These are phyloP conservation scores for Hybognathus amarus DNA, from an alignment of 2,797 vertebrate species.

Conservation along the genomic window DNA sequence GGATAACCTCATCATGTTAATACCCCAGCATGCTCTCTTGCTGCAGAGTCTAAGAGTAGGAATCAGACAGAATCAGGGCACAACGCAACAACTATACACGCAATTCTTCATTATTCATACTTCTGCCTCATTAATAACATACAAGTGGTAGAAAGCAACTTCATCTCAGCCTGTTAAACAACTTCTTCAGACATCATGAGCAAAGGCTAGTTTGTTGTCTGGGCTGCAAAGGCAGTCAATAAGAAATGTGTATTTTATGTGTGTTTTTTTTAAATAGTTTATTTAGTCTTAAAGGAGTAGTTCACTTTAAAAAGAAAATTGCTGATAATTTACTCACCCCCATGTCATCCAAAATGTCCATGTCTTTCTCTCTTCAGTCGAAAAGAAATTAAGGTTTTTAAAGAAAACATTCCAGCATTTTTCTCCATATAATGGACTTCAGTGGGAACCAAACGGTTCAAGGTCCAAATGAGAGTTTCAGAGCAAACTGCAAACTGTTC, in stretches of 20 bases:
- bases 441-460: too few species aligned
- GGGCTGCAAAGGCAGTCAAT: not conserved
- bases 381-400: too few species aligned
- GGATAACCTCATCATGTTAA: slow-evolving; percentile 24
- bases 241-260: not conserved
- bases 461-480: too few species aligned
- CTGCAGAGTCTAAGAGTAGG: slow-evolving; percentile 18
- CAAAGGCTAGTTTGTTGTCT: not conserved
- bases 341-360: too few species aligned
- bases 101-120: slow-evolving; percentile 23
- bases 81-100: not conserved
- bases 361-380: too few species aligned
- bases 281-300: not conserved
- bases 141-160: not conserved
- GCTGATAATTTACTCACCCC: too few species aligned
- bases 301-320: too few species aligned
- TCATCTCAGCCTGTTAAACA: not conserved
- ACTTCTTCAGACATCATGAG: slow-evolving; percentile 1
- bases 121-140: slow-evolving; percentile 20
- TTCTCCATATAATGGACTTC: too few species aligned
- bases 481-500: too few species aligned
- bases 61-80: slow-evolving; percentile 33
- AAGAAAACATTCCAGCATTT: too few species aligned
- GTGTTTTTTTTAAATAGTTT: not conserved
- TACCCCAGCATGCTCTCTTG: slow-evolving; percentile 20